Conservation (phyloP, 2,113 vertebrate species). For the Hemiprocne comata region DNA sequence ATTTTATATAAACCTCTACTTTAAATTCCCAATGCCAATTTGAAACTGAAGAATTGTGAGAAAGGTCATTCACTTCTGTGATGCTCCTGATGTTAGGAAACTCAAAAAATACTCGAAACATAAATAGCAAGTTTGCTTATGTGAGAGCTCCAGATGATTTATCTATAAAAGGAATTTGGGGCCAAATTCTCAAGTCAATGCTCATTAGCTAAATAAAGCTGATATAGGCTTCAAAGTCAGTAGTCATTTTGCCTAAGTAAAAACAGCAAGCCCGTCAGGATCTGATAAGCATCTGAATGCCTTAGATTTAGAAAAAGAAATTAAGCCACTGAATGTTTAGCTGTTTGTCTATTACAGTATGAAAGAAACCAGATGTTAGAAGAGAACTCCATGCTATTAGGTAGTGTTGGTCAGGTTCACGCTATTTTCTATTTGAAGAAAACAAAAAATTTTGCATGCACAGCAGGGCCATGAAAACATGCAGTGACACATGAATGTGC, state of each 20-base stretch:
- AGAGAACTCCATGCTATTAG: not conserved
- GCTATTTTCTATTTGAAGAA: slow-evolving; percentile 16
- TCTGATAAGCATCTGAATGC: slow-evolving; percentile 41
- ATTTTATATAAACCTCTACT: not conserved
- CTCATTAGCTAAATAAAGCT: slow-evolving; percentile 55
- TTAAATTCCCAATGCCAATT: not conserved
- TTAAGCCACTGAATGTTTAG: slow-evolving; percentile 49
- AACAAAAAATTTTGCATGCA: slow-evolving; percentile 49
- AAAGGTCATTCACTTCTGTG: not conserved
- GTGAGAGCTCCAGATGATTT: slow-evolving; percentile 53
- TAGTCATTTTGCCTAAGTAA: slow-evolving; percentile 52
- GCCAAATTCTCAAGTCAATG: slow-evolving; percentile 60
- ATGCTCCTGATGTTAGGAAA: not conserved
- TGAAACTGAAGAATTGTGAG: slow-evolving; percentile 7
- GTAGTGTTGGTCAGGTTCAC: slow-evolving; percentile 16
- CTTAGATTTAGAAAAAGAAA: slow-evolving; percentile 37
- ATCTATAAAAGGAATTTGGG: slow-evolving; percentile 41
- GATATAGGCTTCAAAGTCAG: slow-evolving; percentile 51
- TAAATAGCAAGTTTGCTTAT: slow-evolving; percentile 6
- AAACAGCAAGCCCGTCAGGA: slow-evolving; percentile 40
- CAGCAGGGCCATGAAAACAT: slow-evolving; percentile 58
- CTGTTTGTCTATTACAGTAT: slow-evolving; percentile 41
- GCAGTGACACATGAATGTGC: slow-evolving; percentile 58
- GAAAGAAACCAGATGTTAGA: slow-evolving; percentile 39
- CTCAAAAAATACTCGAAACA: not conserved